Base-by-base conservation (phyloP, 2,113 vertebrate genomes). In the Odocoileus hemionus region DNA sequence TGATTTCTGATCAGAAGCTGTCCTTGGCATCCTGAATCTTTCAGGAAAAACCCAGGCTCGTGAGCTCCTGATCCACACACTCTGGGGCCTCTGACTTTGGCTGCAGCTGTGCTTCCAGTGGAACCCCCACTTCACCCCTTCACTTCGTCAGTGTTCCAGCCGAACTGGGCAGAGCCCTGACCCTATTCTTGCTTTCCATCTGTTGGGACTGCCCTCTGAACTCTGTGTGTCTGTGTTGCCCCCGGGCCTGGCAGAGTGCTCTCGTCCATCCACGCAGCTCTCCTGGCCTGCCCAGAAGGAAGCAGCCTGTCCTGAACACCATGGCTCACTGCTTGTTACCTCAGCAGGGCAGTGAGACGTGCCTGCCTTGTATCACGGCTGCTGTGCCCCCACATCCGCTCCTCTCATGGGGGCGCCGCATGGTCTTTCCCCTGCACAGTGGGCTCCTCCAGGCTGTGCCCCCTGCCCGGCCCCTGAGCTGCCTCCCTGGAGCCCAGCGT, bases 401-500 rank as follows among this genome's bases (percentile, higher is more conserved):
- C 23, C 82, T 14, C 33, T 86, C 50, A 58, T 10, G 15, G 30
- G 76, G 76, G 15, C 2, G 0, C 74, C 0, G 2, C 15, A 16
- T 30, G 43, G 43, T 45, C 76, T 80, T 45, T 52, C 16, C 78
- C 78, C 23, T 0, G 1, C 54, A 19, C 25, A 26, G 3, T 21
- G 10, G 79, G 33, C 54, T 47, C 33, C 50, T 36, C 25, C 30
- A 30, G 89, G 45, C 84, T 26, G 19, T 80, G n/a, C 23, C 23
- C 39, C 12, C 21, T 25, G 12, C 33, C 33, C 0, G 7, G 33
- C 50, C 12, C 16, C 80, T 0, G 2, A 23, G 30, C 30, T 0
- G 1, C 30, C 79, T n/a, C 33, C n/a, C 33, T 83, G 33, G 21
- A 50, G 21, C 28, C 8, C 33, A 19, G 25, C 1, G 1, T 6